Conservation (phyloP, 2,888 invertebrate genomes). For the Eristalis pertinax region DNA sequence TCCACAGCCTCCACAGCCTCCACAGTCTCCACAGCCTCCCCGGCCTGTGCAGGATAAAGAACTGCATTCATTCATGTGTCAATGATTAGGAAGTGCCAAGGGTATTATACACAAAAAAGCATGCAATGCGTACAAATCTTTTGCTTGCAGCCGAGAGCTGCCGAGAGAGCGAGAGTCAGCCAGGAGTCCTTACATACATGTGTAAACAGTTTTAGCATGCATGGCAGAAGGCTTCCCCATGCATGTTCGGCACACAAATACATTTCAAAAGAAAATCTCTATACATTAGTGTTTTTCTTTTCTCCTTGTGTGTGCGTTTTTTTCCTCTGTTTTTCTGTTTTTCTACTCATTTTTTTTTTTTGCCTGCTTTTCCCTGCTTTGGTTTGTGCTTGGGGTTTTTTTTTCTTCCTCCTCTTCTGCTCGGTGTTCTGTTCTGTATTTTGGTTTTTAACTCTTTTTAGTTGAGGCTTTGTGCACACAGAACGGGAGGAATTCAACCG, state of each 20-base stretch:
- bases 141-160: conserved; percentile 53
- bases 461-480: conserved; percentile 13
- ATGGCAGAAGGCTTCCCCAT: conserved; percentile 20
- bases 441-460: conserved; percentile 32
- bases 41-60: conserved; percentile 53
- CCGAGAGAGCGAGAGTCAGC: no score
- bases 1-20: background rate
- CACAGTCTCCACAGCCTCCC: background rate
- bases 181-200: conserved; percentile 24
- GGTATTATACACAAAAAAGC: conserved; percentile 67
- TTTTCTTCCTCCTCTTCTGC: background rate
- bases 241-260: conserved; percentile 11
- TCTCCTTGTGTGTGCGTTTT: conserved; percentile 2
- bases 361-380: background rate
- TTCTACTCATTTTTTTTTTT: background rate
- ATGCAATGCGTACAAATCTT: conserved; percentile 72
- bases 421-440: background rate
- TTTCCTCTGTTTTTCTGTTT: conserved; percentile 1
- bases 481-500: background rate
- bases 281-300: conserved; percentile 30
- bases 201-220: conserved; percentile 64
- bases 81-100: conserved; percentile 71
- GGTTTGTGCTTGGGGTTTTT: background rate
- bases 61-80: conserved; percentile 71
- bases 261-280: background rate